A percentile compares a stretch with the other conserved stretches of the same genome.
phyloP scores from a whole-genome alignment of 2,113 vertebrate genomes.

The Asarcornis scutulata region DNA sequence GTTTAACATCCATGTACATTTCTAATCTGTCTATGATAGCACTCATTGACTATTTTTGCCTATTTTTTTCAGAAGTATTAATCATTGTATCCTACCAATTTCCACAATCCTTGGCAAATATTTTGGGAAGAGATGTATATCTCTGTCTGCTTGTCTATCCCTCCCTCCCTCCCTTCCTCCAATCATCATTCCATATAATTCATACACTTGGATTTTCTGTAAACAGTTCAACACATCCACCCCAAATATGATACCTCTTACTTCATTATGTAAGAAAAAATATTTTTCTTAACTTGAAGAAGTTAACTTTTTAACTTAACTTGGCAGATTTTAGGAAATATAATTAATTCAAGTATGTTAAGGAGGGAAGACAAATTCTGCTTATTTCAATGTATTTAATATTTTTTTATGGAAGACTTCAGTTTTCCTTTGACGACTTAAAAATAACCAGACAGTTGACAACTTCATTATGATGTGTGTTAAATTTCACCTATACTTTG shows the following conservation, averaged over 20 bases:
- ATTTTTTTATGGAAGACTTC: background rate
- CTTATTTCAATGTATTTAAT: background rate
- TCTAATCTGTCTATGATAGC: background rate
- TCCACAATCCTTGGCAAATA: too few relatives aligned
- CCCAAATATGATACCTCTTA: background rate
- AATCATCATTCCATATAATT: background rate
- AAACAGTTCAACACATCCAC: background rate
- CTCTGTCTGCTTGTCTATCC: background rate
- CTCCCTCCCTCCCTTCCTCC: too few relatives aligned
- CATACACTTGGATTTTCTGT: background rate
- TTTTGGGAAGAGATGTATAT: background rate
- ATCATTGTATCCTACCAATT: background rate
- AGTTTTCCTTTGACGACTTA: background rate
- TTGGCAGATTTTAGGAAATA: background rate
- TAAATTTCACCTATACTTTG: background rate
- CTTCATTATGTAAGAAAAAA: background rate
- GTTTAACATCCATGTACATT: background rate
- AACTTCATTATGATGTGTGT: background rate
- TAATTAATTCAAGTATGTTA: background rate
- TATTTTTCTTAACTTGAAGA: too few relatives aligned
- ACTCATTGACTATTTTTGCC: background rate
- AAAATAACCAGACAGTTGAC: background rate
- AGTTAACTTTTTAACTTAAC: background rate
- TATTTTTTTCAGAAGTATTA: background rate
- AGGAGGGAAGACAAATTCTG: background rate